Evolutionary conservation across 2,113 vertebrate species (phyloP), one percentile per base, ranked within the genome.

Genomic region (Anas platyrhynchos): DNA sequence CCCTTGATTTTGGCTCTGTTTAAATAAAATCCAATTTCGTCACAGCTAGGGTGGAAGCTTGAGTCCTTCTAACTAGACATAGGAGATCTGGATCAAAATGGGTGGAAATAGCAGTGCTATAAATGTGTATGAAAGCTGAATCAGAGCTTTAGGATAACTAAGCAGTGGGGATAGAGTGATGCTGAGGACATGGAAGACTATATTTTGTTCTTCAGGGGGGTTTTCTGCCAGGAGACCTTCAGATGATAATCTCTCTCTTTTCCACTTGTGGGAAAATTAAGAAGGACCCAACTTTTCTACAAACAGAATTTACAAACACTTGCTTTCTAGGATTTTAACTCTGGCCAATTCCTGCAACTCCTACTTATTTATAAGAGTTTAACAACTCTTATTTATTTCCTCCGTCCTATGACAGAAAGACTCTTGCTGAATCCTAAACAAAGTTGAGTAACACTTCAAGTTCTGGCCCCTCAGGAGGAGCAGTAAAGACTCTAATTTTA

Each of bases 281-380:
- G 36, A 88, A 32, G 17, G 44, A 84, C 65, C 48, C 67, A 89
- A 8, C 11, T 38, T 67, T 88, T 76, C 58, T 65, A 34, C 48
- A 46, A 32, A 50, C 55, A 54, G 20, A 61, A 36, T 85, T 73
- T 73, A 50, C 36, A 83, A 89, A 92, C 0, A 0, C 88, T 89
- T 91, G 72, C 55, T 96, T 93, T 96, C 75, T 36, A 94, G 85
- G 79, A 78, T 89, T 89, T 83, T 63, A 82, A 68, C n/a, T 85
- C 55, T 67, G 72, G 59, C 36, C 44, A 91, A 2, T 80, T 89
- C 71, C 59, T 89, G 50, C 93, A 87, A 76, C 26, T 61, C 20
- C 27, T 71, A 46, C 73, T 86, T 68, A n/a, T n/a, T 48, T 48
- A 48, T 48, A 48, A 48, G 20, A 48, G 46, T 48, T 48, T 48